phyloP scores from a whole-genome alignment of 2,888 invertebrate species.

The Hirtodrosophila histrioides region DNA sequence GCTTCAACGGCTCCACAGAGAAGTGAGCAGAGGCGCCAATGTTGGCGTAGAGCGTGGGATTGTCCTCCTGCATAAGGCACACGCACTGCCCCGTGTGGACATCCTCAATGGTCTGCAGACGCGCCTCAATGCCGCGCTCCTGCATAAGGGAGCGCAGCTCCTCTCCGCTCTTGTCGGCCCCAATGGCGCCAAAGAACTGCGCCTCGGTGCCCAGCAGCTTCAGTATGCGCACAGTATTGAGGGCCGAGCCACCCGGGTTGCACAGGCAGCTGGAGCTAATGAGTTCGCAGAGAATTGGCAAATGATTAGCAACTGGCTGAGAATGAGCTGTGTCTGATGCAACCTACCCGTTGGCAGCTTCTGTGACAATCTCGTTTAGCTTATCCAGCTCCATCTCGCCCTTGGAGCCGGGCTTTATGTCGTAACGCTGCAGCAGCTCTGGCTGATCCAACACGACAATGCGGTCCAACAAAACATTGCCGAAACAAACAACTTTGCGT shows the following conservation, averaged over 20 bases:
- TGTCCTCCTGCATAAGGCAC: conserved; percentile 84
- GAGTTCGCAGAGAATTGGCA: neutral
- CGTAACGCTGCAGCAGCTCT: conserved; percentile 75
- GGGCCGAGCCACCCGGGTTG: conserved; percentile 85
- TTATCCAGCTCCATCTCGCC: conserved; percentile 80
- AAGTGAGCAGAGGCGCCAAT: conserved; percentile 86
- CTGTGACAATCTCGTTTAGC: conserved; percentile 68
- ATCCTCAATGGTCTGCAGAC: conserved; percentile 80
- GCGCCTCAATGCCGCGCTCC: conserved; percentile 83
- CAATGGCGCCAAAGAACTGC: conserved; percentile 86
- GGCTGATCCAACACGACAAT: conserved; percentile 72
- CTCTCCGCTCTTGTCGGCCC: conserved; percentile 85
- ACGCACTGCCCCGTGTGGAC: conserved; percentile 85
- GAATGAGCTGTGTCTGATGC: conserved; percentile 9
- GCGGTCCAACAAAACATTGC: conserved; percentile 82
- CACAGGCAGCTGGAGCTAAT: conserved; percentile 45
- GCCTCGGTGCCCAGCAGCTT: conserved; percentile 83
- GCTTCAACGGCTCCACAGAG: conserved; percentile 79
- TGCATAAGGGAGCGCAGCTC: conserved; percentile 83
- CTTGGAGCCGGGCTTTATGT: conserved; percentile 74
- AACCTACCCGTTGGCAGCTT: conserved; percentile 66
- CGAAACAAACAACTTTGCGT: conserved; percentile 82
- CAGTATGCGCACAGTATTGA: conserved; percentile 85
- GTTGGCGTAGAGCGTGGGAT: conserved; percentile 85
- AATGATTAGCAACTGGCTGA: conserved; percentile 23